Conservation (phyloP, 2,888 invertebrate genomes). For the Autographa gamma region DNA sequence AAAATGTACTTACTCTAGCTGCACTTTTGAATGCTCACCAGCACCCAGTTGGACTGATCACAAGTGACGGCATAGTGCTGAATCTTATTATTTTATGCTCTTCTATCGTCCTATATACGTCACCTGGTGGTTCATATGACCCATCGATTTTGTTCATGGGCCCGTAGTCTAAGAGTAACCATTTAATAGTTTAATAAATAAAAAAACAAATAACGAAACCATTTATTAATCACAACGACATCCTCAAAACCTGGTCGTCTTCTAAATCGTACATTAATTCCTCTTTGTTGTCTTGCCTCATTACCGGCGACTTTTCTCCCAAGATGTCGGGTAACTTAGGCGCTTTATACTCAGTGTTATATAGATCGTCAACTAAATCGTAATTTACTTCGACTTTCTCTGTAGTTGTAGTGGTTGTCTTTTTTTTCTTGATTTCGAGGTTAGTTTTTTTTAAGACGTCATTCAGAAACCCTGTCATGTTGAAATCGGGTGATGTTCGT, state of each 20-base stretch:
- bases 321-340: background rate
- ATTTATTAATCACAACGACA: slow-evolving; percentile 7
- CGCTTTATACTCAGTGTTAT: background rate
- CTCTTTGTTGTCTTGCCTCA: background rate
- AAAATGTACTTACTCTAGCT: too few species aligned
- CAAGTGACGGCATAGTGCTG: too few species aligned
- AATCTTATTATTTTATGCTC: too few species aligned
- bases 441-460: background rate
- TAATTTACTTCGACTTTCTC: background rate
- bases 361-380: background rate
- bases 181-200: background rate
- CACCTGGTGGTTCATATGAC: too few species aligned
- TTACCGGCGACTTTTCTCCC: background rate
- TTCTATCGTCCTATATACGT: too few species aligned
- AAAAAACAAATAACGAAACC: background rate
- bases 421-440: background rate
- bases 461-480: slow-evolving; percentile 19
- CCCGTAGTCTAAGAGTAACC: too few species aligned
- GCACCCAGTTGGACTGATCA: too few species aligned
- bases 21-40: too few species aligned
- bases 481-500: background rate
- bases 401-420: background rate
- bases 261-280: slow-evolving; percentile 26
- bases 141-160: too few species aligned
- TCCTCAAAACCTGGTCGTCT: background rate